Conservation (phyloP, 2,113 vertebrate genomes). For the Cyprinodon tularosa region DNA sequence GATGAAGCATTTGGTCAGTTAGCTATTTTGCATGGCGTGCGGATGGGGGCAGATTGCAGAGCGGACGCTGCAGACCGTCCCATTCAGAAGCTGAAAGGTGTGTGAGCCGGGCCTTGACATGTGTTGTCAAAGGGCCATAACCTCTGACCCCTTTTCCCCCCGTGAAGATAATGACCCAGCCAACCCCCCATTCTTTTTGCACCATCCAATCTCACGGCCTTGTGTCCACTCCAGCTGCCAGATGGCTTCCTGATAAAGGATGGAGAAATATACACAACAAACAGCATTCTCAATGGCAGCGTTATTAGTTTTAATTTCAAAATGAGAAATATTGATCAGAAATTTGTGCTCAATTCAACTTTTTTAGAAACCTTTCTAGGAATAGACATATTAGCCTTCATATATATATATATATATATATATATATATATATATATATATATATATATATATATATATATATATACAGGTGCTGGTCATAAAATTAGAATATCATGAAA, state of each 20-base stretch:
- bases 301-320: constrained; percentile 13
- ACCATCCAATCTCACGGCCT: constrained; percentile 77
- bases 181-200: constrained; percentile 77
- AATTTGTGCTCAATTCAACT: neutral
- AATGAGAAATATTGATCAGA: neutral
- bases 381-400: too few relatives aligned
- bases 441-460: too few relatives aligned
- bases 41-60: constrained; percentile 66
- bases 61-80: constrained; percentile 59
- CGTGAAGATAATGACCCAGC: constrained; percentile 78
- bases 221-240: constrained; percentile 73
- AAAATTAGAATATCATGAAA: too few relatives aligned
- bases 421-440: too few relatives aligned
- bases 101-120: constrained; percentile 80
- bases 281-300: constrained; percentile 20
- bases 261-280: constrained; percentile 67
- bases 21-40: constrained; percentile 47
- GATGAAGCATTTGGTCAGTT: constrained; percentile 66
- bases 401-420: too few relatives aligned
- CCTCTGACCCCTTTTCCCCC: constrained; percentile 79
- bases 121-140: constrained; percentile 82
- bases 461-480: too few relatives aligned
- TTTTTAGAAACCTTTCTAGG: neutral
- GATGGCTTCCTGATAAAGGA: constrained; percentile 81
- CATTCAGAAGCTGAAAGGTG: constrained; percentile 74